Percentiles rank a stretch among this genome's conserved stretches.
Evolutionary conservation across 2,888 invertebrate species (phyloP).

Genomic region (Helicoverpa assulta): DNA sequence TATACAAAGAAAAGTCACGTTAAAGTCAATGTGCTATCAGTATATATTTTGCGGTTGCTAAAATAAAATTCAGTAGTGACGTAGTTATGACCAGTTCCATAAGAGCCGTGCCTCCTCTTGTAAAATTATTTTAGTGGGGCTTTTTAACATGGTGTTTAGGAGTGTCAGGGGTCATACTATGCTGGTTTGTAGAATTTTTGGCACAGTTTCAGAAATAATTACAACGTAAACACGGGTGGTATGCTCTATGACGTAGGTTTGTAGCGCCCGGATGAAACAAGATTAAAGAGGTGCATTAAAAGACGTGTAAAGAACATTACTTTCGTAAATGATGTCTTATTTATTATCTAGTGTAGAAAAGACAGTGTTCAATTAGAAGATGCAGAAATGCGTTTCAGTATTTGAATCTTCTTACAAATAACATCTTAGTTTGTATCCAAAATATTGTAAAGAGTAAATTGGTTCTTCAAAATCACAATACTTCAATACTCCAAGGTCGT

Average conservation of each 20-base stretch:
- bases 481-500: neutral
- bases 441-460: no score
- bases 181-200: conserved; percentile 46
- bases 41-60: conserved; percentile 17
- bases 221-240: conserved; percentile 49
- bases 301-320: neutral
- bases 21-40: conserved; percentile 33
- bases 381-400: no score
- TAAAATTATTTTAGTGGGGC: neutral
- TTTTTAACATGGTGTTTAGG: neutral
- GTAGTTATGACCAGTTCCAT: conserved; percentile 15
- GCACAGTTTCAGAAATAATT: conserved; percentile 45
- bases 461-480: no score
- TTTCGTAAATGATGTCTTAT: neutral
- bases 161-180: conserved; percentile 23
- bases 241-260: conserved; percentile 41
- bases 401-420: no score
- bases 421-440: no score
- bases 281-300: conserved; percentile 19
- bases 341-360: no score
- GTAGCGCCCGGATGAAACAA: conserved; percentile 21
- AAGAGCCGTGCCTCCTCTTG: conserved; percentile 24
- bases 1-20: conserved; percentile 42
- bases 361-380: no score
- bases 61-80: conserved; percentile 39